A percentile compares a stretch with the other conserved stretches of the same genome.
phyloP scores from a whole-genome alignment of 2,797 vertebrate genomes.

The Hydrophis major region DNA sequence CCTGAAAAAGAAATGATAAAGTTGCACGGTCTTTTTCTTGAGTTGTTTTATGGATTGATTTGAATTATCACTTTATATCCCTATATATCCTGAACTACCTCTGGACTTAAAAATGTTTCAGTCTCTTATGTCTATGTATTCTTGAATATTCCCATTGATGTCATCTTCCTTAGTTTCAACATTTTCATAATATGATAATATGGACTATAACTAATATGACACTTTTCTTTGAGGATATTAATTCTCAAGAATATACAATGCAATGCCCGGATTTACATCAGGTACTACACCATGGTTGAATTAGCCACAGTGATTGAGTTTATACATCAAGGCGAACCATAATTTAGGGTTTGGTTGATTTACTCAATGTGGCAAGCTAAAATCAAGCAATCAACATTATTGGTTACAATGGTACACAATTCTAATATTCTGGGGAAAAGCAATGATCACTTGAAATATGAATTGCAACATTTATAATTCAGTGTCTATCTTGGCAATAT shows the following conservation, averaged over 20 bases:
- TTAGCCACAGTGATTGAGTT: background rate
- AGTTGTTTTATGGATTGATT: background rate
- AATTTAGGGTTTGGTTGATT: background rate
- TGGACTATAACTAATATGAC: background rate
- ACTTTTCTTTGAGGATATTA: background rate
- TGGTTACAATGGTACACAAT: background rate
- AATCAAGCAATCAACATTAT: background rate
- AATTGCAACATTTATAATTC: background rate
- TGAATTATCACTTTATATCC: background rate
- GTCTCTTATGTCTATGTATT: background rate
- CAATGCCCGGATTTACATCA: background rate
- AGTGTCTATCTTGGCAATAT: background rate
- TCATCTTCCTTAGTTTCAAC: background rate
- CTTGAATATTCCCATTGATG: background rate
- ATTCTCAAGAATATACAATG: background rate
- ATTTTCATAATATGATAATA: background rate
- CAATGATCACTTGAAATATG: background rate
- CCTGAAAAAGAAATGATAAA: background rate
- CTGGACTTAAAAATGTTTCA: background rate
- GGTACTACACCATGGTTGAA: background rate
- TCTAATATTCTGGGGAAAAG: background rate
- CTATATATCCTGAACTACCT: background rate
- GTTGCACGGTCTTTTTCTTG: background rate
- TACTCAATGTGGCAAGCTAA: background rate
- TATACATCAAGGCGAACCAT: background rate